These are phyloP conservation scores for Ylistrum balloti DNA, from an alignment of 1,140 invertebrate species.

Conservation along the genomic window DNA sequence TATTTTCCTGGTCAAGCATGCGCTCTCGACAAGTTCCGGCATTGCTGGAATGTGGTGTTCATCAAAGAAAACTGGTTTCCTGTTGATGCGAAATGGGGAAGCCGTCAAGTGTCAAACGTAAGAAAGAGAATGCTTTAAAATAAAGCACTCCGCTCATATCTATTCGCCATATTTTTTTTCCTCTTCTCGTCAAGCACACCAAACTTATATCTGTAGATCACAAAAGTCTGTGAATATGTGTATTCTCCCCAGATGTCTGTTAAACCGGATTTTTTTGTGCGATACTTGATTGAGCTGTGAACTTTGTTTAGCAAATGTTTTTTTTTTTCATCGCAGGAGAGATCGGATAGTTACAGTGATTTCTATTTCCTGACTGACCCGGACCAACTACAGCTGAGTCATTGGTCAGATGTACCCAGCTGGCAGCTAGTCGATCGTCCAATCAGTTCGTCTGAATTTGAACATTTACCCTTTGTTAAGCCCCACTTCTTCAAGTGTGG, in stretches of 20 bases:
- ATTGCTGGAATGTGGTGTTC: conserved; percentile 82
- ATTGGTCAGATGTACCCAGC: conserved; percentile 80
- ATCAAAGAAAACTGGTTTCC: conserved; percentile 82
- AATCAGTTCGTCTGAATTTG: conserved; percentile 78
- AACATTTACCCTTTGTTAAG: conserved; percentile 82
- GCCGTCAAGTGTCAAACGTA: not conserved
- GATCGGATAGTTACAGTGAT: conserved; percentile 73
- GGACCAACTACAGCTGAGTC: conserved; percentile 80
- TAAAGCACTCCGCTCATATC: too few relatives aligned
- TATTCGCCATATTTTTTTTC: too few relatives aligned
- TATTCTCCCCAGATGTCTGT: too few relatives aligned
- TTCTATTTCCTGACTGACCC: conserved; percentile 83
- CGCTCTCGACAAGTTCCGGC: conserved; percentile 77
- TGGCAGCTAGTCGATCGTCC: conserved; percentile 80
- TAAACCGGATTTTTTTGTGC: too few relatives aligned
- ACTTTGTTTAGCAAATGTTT: conserved; percentile 28
- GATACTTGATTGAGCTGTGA: too few relatives aligned
- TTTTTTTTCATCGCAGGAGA: conserved; percentile 73
- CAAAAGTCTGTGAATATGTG: too few relatives aligned
- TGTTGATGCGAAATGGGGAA: conserved; percentile 82
- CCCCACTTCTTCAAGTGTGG: conserved; percentile 82
- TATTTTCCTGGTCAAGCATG: conserved; percentile 92
- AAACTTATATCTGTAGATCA: too few relatives aligned
- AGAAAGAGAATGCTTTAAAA: not conserved
- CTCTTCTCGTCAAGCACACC: too few relatives aligned